A percentile compares a stretch with the other conserved stretches of the same genome.
Conservation (phyloP, 2,888 invertebrate species). For the Synergus gifuensis region DNA sequence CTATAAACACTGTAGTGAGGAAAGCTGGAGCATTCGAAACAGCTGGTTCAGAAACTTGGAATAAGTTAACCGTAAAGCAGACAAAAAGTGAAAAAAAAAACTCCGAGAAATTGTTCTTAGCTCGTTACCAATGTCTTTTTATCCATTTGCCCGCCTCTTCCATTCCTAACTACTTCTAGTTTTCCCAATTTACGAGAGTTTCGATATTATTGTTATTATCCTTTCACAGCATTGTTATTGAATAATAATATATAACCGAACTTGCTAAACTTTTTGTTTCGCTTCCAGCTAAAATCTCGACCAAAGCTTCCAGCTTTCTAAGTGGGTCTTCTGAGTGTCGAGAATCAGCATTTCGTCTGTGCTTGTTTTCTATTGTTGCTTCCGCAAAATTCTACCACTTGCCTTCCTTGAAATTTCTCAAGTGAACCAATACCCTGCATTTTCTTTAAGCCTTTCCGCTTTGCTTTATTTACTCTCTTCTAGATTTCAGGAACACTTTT, state of each 20-base stretch:
- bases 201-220: conserved; percentile 11
- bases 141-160: not conserved
- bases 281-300: not conserved
- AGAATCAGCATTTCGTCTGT: conserved; percentile 11
- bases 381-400: conserved; percentile 7
- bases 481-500: not conserved
- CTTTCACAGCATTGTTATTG: conserved; percentile 19
- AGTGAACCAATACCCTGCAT: conserved; percentile 4
- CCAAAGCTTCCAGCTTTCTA: not conserved
- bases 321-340: conserved; percentile 9
- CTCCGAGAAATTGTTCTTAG: not conserved
- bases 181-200: not conserved
- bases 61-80: conserved; percentile 2
- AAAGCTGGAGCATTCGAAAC: not conserved
- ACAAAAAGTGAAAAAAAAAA: not conserved
- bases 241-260: not conserved
- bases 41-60: not conserved
- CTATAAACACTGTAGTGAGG: not conserved
- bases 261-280: not conserved
- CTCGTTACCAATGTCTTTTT: not conserved
- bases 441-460: not conserved
- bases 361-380: not conserved
- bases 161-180: conserved; percentile 3
- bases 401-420: not conserved
- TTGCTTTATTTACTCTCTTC: not conserved